phyloP scores from a whole-genome alignment of 2,888 invertebrate genomes.

The Fragum sueziense region DNA sequence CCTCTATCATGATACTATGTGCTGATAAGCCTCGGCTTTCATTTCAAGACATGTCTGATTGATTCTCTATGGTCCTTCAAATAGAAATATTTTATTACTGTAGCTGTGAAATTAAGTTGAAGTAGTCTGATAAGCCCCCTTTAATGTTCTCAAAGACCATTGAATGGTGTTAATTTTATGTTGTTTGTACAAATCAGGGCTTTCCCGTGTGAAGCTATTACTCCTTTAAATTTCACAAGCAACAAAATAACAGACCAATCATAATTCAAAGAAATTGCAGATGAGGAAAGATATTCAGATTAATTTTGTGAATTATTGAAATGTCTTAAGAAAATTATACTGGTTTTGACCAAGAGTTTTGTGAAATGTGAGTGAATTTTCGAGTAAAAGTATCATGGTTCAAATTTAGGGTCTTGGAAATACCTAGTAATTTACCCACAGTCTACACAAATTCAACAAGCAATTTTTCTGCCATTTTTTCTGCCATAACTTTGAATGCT shows the following conservation, averaged over 20 bases:
- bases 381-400: no score
- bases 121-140: neutral
- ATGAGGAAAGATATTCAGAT: neutral
- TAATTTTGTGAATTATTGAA: no score
- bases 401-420: no score
- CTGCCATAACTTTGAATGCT: neutral
- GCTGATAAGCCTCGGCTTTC: slow-evolving; percentile 7
- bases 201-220: no score
- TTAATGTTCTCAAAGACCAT: neutral
- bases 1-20: neutral
- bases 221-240: neutral
- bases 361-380: no score
- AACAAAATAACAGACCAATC: neutral
- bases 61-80: neutral
- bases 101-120: neutral
- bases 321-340: no score
- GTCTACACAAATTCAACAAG: no score
- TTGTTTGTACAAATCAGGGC: no score
- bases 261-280: neutral
- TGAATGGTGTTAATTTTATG: neutral
- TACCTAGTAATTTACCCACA: no score
- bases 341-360: no score
- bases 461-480: no score
- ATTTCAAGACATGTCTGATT: neutral
- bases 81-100: neutral